phyloP scores from a whole-genome alignment of 2,888 invertebrate species.

The Mythimna lalbum region DNA sequence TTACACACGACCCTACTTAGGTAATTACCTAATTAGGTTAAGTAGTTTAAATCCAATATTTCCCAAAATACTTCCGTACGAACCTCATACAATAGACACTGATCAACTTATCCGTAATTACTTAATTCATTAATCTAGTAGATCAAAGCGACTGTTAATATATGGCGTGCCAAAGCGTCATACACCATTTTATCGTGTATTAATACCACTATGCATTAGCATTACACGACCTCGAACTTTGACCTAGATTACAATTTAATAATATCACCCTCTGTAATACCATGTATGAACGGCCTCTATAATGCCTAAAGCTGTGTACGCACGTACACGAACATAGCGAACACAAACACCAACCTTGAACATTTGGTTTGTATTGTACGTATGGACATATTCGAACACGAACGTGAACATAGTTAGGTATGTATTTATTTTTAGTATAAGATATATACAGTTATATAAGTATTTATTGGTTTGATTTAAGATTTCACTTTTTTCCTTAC shows the following conservation, averaged over 20 bases:
- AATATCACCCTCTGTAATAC: constrained; percentile 27
- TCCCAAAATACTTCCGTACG: constrained; percentile 3
- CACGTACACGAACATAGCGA: no score
- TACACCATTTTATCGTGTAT: constrained; percentile 43
- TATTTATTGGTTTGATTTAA: no score
- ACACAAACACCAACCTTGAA: no score
- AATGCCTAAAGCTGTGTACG: neutral
- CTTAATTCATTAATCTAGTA: constrained; percentile 26
- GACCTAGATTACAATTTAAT: constrained; percentile 52
- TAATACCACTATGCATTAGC: constrained; percentile 39
- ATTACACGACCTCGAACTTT: constrained; percentile 54
- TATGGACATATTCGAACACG: no score
- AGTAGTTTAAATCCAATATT: constrained; percentile 2
- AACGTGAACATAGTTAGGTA: no score
- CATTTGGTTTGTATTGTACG: no score
- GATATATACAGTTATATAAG: no score
- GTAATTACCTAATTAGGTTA: no score
- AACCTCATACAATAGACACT: constrained; percentile 16
- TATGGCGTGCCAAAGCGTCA: constrained; percentile 51
- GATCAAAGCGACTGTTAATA: constrained; percentile 39
- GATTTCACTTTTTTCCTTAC: no score
- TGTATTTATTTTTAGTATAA: no score
- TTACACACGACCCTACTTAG: neutral
- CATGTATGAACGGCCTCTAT: constrained; percentile 5
- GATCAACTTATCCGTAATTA: constrained; percentile 26